Base-by-base conservation (phyloP, 2,888 invertebrate genomes). In the Nowickia ferox region DNA sequence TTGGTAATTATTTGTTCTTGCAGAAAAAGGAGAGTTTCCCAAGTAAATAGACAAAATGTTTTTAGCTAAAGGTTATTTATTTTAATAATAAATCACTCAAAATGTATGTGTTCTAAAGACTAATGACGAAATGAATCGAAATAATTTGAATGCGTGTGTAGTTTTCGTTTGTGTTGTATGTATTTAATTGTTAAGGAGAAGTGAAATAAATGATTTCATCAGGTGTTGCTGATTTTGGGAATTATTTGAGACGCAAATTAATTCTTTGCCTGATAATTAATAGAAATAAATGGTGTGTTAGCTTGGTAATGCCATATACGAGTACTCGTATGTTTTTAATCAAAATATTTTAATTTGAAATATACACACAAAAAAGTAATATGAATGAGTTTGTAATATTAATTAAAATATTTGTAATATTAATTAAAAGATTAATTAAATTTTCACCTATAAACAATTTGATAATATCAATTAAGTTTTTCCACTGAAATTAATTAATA, bases 151-250 rank as follows among this genome's bases (percentile, higher is more conserved):
- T 17, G 17, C 11, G 1, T 4, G 46, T 63, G 11, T 63, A 42
- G 44, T 13, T 63, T 42, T 48, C 48, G 48, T 48, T 44, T 19
- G 9, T 13, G 9, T 42, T 42, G 9, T 30, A 30, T 30, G 30
- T 30, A 13, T 65, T 66, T 59, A 59, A 40, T 53, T 69, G 55
- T 69, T 71, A 57, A 11, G 22, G 1, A 11, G 55, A 42, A 71
- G 30, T 71, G 38, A n/a, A n/a, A 51, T 51, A n/a, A 68, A 51
- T 68, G 51, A 30, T 61, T 30, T 9, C 30, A 40, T n/a, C 10
- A 10, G 5, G 17, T 48, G 48, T 61, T 59, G 6, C 38, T 38
- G 19, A 38, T 38, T 11, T 55, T 42, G 19, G 51, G 19, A 9
- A 51, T 38, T 40, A 4, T 68, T 15, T 69, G 9, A 40, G 42